These are phyloP conservation scores for Calidris pugnax DNA, from an alignment of 2,113 vertebrate species.

Conservation along the genomic window DNA sequence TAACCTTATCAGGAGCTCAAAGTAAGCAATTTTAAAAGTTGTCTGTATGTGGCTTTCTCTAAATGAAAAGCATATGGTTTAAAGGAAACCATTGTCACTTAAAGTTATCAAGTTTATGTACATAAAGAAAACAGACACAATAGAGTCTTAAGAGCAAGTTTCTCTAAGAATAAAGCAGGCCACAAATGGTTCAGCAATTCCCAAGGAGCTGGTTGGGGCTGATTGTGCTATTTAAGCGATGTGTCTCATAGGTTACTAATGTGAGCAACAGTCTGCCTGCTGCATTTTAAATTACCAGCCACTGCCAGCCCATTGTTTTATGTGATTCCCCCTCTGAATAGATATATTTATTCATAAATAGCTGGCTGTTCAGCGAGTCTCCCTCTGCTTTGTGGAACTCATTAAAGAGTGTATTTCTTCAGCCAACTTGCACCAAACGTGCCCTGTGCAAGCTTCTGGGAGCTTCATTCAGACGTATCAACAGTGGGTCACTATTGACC, in stretches of 20 bases:
- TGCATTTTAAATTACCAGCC: constrained; percentile 48
- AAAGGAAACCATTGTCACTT: background rate
- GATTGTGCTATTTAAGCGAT: background rate
- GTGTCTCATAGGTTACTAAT: constrained; percentile 20
- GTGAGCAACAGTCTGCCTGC: background rate
- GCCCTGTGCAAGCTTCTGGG: background rate
- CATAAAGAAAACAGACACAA: background rate
- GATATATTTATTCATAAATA: constrained; percentile 34
- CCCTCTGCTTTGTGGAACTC: background rate
- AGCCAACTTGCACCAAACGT: accelerated
- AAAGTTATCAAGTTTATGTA: background rate
- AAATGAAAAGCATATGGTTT: background rate
- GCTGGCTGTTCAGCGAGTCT: background rate
- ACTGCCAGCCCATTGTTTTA: constrained; percentile 30
- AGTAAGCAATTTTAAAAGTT: background rate
- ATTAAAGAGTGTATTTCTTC: background rate
- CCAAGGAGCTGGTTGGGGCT: background rate
- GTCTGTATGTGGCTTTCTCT: background rate
- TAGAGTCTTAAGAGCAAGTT: background rate
- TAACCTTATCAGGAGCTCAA: background rate
- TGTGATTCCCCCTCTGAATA: background rate
- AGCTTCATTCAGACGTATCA: background rate
- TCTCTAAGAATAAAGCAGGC: background rate
- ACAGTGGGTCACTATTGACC: background rate
- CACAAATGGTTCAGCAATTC: constrained; percentile 10